Percentiles rank a stretch among this genome's conserved stretches.
Conservation (phyloP, 2,797 vertebrate species). For the Forpus xanthops region DNA sequence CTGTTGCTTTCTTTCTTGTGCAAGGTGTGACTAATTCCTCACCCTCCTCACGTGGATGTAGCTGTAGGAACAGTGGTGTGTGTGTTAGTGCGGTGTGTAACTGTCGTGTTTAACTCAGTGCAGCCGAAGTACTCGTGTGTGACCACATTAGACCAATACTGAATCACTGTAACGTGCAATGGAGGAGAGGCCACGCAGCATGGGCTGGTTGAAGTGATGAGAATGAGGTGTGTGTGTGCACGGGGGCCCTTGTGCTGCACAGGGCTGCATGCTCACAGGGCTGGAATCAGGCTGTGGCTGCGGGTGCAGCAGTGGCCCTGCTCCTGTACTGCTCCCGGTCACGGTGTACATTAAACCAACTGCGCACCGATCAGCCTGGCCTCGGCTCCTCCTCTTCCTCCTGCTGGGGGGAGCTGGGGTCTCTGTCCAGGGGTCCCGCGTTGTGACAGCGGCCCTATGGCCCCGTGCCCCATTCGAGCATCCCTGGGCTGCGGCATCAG, state of each 20-base stretch:
- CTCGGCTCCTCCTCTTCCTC: background rate
- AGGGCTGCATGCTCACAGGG: background rate
- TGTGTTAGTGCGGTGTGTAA: background rate
- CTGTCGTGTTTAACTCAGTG: background rate
- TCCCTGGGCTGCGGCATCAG: background rate
- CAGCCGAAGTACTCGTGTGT: background rate
- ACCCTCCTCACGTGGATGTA: background rate
- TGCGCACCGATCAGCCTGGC: background rate
- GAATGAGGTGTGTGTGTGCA: accelerated
- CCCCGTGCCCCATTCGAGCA: background rate
- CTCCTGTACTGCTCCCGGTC: background rate
- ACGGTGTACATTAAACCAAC: conserved; percentile 16
- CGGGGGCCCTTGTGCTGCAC: background rate
- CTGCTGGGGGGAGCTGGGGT: background rate
- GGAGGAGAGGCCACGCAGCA: accelerated
- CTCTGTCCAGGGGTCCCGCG: no score
- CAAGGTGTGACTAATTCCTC: background rate
- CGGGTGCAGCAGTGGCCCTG: background rate
- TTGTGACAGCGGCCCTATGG: background rate
- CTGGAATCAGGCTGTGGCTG: accelerated
- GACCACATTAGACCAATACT: background rate
- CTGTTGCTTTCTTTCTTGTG: background rate
- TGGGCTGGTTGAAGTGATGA: background rate
- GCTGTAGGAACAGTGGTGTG: background rate
- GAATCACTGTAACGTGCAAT: background rate